phyloP scores from a whole-genome alignment of 2,113 vertebrate species.

The Aleadryas rufinucha region DNA sequence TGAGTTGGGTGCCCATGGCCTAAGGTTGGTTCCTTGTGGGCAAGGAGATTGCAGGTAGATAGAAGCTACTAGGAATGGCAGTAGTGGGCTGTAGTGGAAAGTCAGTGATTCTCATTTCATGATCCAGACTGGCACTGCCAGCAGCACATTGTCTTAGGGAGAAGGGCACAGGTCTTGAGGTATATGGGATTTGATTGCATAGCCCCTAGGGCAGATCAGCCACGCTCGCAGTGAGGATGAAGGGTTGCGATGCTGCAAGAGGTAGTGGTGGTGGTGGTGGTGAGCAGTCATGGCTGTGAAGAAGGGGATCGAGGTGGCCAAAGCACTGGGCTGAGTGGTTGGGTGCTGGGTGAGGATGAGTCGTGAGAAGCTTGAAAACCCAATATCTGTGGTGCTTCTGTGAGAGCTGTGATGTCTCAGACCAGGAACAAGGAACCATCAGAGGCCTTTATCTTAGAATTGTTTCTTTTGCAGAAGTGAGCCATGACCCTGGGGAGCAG shows the following conservation, averaged over 20 bases:
- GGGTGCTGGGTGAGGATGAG: neutral
- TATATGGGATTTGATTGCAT: neutral
- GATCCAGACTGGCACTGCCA: neutral
- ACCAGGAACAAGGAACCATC: accelerated
- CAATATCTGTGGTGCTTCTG: neutral
- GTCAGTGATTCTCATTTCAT: accelerated
- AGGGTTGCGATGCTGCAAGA: neutral
- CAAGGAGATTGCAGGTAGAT: neutral
- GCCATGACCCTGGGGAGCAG: constrained; percentile 71
- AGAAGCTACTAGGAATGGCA: neutral
- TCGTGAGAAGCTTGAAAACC: neutral
- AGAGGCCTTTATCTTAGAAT: neutral
- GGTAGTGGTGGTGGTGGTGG: neutral
- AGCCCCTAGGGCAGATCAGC: neutral
- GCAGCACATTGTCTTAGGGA: neutral
- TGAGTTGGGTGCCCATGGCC: neutral
- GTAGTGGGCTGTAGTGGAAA: neutral
- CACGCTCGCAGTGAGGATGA: neutral
- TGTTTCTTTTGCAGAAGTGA: constrained; percentile 47
- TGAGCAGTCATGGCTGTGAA: neutral
- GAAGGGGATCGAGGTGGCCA: neutral
- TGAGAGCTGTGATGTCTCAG: neutral
- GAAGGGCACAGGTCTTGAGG: neutral
- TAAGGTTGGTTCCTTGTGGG: neutral
- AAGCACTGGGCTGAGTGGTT: neutral